These are phyloP conservation scores for Drosophila trapezifrons DNA, from an alignment of 1,140 invertebrate species.

Conservation along the genomic window DNA sequence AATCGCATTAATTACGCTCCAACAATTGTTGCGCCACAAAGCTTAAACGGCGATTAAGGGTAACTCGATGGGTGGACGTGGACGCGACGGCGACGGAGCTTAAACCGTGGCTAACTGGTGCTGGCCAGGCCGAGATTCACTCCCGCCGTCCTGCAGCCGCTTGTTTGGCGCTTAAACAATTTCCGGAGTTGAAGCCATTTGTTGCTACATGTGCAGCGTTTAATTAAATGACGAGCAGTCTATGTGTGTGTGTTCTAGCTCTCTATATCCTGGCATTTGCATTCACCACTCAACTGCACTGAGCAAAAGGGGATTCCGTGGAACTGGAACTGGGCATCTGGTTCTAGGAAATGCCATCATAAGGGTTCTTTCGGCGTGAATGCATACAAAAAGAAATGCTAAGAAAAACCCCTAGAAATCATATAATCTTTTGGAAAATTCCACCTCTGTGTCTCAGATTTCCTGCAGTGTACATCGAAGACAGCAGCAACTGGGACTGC, in stretches of 20 bases:
- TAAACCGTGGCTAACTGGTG: conserved; percentile 21
- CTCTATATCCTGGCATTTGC: conserved; percentile 4
- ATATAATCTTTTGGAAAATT: too few species aligned
- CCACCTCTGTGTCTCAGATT: not conserved
- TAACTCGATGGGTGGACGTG: conserved; percentile 24
- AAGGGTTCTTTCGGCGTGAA: too few species aligned
- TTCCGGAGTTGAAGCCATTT: conserved; percentile 70
- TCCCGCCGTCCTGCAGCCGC: conserved; percentile 6
- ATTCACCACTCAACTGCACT: conserved; percentile 13
- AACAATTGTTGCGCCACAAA: conserved; percentile 81
- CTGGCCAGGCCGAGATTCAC: conserved; percentile 14
- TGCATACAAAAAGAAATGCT: too few species aligned
- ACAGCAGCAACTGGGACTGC: conserved; percentile 15
- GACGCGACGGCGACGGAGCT: too few species aligned
- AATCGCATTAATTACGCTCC: conserved; percentile 81
- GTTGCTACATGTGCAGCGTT: conserved; percentile 54
- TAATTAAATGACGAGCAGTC: conserved; percentile 64
- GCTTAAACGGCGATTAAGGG: conserved; percentile 75
- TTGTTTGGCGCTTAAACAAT: conserved; percentile 61
- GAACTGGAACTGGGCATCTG: not conserved
- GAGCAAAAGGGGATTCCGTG: not conserved
- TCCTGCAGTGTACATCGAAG: conserved; percentile 7
- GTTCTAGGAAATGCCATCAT: too few species aligned
- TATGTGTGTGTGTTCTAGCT: not conserved
- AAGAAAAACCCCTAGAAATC: too few species aligned